Conservation (phyloP, 2,797 vertebrate genomes). For the Gadopsis marmoratus region DNA sequence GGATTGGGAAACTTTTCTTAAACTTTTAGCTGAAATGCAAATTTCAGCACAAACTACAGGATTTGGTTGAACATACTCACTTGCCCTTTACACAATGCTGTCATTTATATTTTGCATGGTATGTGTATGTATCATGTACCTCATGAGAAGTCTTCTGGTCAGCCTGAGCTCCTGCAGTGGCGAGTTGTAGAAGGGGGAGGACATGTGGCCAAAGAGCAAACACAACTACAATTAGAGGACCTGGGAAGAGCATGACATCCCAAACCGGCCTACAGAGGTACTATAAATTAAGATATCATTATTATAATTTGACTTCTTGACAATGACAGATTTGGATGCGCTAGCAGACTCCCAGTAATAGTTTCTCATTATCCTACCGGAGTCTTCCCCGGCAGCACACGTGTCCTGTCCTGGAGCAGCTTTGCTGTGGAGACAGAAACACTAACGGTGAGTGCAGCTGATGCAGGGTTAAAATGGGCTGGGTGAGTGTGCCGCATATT, state of each 20-base stretch:
- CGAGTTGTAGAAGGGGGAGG: not conserved
- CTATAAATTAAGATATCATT: not conserved
- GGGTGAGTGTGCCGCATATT: not conserved
- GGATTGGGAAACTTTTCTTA: not conserved
- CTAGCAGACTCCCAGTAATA: not conserved
- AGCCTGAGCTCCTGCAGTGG: constrained; percentile 42
- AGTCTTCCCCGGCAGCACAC: constrained; percentile 12
- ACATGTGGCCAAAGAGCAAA: not conserved
- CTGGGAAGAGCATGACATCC: not conserved
- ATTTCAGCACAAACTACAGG: too few relatives aligned
- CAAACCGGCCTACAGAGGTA: not conserved
- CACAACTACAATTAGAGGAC: constrained; percentile 4
- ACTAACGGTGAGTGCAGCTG: not conserved
- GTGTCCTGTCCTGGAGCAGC: constrained; percentile 9
- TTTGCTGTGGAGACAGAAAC: constrained; percentile 50
- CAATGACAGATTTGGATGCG: not conserved
- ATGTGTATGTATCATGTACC: constrained; percentile 41
- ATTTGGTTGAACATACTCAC: not conserved
- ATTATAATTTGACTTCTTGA: not conserved
- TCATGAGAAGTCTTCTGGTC: constrained; percentile 56
- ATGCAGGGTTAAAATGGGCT: not conserved
- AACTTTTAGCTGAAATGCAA: not conserved
- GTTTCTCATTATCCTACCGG: constrained; percentile 40
- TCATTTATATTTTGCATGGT: not conserved
- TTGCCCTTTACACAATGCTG: not conserved